A percentile compares a stretch with the other conserved stretches of the same genome.
Conservation (phyloP, 2,888 invertebrate genomes). For the Elegia similella region DNA sequence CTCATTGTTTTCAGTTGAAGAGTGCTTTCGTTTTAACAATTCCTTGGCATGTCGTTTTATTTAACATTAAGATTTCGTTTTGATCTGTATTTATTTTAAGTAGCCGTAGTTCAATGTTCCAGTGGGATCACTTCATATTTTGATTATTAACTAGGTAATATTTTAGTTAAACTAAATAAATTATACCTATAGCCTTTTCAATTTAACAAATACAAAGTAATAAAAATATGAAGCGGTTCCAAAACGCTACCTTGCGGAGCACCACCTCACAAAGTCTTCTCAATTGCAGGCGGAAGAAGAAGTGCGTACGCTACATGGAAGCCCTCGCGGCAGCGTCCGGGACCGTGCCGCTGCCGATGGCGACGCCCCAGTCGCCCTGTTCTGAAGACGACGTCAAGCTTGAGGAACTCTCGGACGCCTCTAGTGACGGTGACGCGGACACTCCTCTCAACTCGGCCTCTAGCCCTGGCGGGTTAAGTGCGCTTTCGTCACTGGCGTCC, state of each 20-base stretch:
- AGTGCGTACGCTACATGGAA: constrained; percentile 97
- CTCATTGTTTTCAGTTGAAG: constrained; percentile 26
- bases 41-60: constrained; percentile 28
- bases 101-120: constrained; percentile 20
- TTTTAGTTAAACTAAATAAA: no score
- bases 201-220: neutral
- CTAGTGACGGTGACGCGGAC: constrained; percentile 81
- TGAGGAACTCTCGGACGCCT: constrained; percentile 85
- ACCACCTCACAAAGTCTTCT: constrained; percentile 10
- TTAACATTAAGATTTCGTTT: constrained; percentile 27
- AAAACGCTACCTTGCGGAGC: constrained; percentile 22
- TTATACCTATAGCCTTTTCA: neutral
- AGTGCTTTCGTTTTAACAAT: constrained; percentile 26
- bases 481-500: constrained; percentile 84
- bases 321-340: constrained; percentile 86
- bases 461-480: constrained; percentile 74
- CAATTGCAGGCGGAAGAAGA: constrained; percentile 94
- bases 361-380: constrained; percentile 90
- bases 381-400: constrained; percentile 88
- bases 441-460: constrained; percentile 74
- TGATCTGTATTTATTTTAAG: constrained; percentile 29
- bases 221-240: constrained; percentile 23
- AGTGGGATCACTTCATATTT: constrained; percentile 5
- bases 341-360: constrained; percentile 88
- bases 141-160: neutral